Conservation (phyloP, 1,140 invertebrate species). For the Drosophila albomicans region DNA sequence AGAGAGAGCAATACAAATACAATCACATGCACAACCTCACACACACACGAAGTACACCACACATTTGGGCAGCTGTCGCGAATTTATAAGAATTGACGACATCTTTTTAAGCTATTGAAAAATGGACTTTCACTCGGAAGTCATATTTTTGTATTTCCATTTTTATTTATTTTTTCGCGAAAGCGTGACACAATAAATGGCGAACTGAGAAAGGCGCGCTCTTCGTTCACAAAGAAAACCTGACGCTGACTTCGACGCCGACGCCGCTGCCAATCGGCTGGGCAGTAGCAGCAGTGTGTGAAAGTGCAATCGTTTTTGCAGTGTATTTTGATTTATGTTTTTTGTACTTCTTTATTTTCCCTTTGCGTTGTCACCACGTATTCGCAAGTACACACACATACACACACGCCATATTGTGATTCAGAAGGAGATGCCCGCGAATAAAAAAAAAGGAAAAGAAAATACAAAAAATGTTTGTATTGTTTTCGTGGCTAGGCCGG, state of each 20-base stretch:
- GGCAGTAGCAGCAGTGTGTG: conserved; percentile 26
- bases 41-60: background rate
- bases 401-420: conserved; percentile 3
- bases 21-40: conserved; percentile 14
- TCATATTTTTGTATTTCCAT: conserved; percentile 34
- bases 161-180: conserved; percentile 50
- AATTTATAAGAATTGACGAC: conserved; percentile 15
- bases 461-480: conserved; percentile 28
- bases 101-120: conserved; percentile 37
- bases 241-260: conserved; percentile 18
- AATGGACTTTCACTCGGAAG: conserved; percentile 45
- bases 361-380: conserved; percentile 40
- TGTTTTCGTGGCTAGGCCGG: conserved; percentile 31
- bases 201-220: conserved; percentile 48
- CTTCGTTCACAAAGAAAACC: conserved; percentile 58
- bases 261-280: conserved; percentile 45
- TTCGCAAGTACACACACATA: conserved; percentile 5
- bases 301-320: conserved; percentile 63
- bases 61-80: conserved; percentile 19
- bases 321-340: conserved; percentile 47
- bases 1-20: conserved; percentile 33
- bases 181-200: conserved; percentile 78
- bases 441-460: conserved; percentile 37
- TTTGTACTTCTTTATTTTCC: conserved; percentile 31
- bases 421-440: conserved; percentile 18